phyloP scores from a whole-genome alignment of 2,113 vertebrate genomes.

The Myiozetetes cayanensis region DNA sequence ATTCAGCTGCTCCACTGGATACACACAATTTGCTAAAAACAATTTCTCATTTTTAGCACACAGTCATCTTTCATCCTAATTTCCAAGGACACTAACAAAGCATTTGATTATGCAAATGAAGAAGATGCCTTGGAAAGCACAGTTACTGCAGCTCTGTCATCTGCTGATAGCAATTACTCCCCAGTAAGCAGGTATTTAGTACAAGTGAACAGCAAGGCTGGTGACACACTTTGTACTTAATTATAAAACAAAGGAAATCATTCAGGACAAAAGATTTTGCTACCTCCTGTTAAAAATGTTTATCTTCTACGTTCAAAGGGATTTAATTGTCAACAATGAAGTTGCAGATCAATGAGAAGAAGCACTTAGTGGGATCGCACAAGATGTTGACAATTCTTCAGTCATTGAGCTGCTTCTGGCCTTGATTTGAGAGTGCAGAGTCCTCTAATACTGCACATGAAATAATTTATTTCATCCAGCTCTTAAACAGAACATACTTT shows the following conservation, averaged over 20 bases:
- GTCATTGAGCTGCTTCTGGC: constrained; percentile 38
- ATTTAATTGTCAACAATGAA: constrained; percentile 50
- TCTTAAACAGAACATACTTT: neutral
- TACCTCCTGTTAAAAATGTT: constrained; percentile 43
- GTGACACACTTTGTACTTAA: constrained; percentile 16
- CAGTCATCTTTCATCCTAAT: constrained; percentile 39
- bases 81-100: constrained; percentile 43
- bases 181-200: constrained; percentile 19
- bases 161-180: constrained; percentile 44
- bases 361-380: constrained; percentile 22
- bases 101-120: constrained; percentile 56
- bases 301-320: neutral
- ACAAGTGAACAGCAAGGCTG: constrained; percentile 38
- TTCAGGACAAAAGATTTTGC: constrained; percentile 41
- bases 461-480: neutral
- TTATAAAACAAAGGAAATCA: constrained; percentile 20
- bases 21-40: constrained; percentile 25
- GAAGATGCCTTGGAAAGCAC: neutral
- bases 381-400: constrained; percentile 38
- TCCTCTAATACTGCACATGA: neutral
- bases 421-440: constrained; percentile 3
- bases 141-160: constrained; percentile 33
- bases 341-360: constrained; percentile 45
- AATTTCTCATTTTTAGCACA: constrained; percentile 27
- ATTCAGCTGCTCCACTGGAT: constrained; percentile 11